These are phyloP conservation scores for Malurus elegans DNA, from an alignment of 2,113 vertebrate genomes.

Conservation along the genomic window DNA sequence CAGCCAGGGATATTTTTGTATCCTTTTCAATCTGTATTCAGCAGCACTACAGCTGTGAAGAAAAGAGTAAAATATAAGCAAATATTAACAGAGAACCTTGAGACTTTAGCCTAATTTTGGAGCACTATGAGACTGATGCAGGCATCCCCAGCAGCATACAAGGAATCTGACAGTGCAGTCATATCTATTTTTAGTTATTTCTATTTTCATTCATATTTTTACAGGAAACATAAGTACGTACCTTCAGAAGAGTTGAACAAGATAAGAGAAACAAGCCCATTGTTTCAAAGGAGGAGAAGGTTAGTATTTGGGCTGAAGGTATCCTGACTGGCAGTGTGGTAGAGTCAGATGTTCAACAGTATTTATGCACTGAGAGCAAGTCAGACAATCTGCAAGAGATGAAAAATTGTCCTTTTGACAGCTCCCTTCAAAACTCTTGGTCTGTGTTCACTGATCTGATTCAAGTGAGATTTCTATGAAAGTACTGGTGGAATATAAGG, in stretches of 20 bases:
- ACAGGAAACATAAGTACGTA: background rate
- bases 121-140: background rate
- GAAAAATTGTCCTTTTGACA: background rate
- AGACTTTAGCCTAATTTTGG: background rate
- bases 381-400: background rate
- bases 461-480: background rate
- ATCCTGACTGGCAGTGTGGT: background rate
- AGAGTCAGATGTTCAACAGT: background rate
- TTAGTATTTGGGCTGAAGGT: background rate
- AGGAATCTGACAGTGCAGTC: background rate
- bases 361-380: background rate
- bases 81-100: background rate
- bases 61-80: background rate
- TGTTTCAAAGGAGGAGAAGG: background rate
- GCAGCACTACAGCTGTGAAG: background rate
- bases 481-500: background rate
- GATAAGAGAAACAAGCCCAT: background rate
- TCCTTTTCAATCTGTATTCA: background rate
- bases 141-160: background rate
- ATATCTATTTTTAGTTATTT: background rate
- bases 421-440: background rate
- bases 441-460: background rate
- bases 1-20: background rate
- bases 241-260: background rate
- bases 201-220: background rate